These are phyloP conservation scores for Trichopoda pennipes DNA, from an alignment of 2,888 invertebrate genomes.

Conservation along the genomic window DNA sequence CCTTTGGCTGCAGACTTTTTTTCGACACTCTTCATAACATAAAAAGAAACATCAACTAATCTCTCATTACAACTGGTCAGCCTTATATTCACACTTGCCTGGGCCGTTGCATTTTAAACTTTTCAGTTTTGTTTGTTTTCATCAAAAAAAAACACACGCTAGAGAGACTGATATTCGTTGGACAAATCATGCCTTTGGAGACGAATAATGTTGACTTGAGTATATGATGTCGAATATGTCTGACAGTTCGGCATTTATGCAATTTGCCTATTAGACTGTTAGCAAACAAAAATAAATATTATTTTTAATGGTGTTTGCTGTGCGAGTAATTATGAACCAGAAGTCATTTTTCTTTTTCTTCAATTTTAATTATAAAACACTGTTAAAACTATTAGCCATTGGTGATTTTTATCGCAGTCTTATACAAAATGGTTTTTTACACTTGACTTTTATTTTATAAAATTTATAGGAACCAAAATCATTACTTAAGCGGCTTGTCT, in stretches of 20 bases:
- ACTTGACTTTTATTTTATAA: too few species aligned
- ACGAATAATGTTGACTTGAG: conserved; percentile 18
- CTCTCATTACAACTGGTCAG: conserved; percentile 59
- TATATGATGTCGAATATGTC: conserved; percentile 32
- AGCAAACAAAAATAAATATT: conserved; percentile 1
- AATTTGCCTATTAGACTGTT: conserved; percentile 29
- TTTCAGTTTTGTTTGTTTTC: not conserved
- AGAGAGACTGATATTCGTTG: not conserved
- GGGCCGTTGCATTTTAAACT: conserved; percentile 25
- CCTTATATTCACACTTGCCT: conserved; percentile 69
- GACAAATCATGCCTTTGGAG: conserved; percentile 1
- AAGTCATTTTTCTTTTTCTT: not conserved
- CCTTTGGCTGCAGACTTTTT: conserved; percentile 32
- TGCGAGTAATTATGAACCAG: conserved; percentile 35
- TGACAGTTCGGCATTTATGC: conserved; percentile 10
- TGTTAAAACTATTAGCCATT: not conserved
- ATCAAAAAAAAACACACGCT: not conserved
- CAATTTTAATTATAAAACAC: not conserved
- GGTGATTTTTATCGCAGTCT: not conserved
- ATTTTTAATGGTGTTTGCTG: conserved; percentile 8
- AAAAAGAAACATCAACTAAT: conserved; percentile 21
- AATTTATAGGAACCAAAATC: too few species aligned
- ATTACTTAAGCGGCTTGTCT: too few species aligned
- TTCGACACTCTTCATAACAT: not conserved
- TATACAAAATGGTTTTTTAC: too few species aligned